phyloP scores from a whole-genome alignment of 2,113 vertebrate genomes.

The Prinia subflava region DNA sequence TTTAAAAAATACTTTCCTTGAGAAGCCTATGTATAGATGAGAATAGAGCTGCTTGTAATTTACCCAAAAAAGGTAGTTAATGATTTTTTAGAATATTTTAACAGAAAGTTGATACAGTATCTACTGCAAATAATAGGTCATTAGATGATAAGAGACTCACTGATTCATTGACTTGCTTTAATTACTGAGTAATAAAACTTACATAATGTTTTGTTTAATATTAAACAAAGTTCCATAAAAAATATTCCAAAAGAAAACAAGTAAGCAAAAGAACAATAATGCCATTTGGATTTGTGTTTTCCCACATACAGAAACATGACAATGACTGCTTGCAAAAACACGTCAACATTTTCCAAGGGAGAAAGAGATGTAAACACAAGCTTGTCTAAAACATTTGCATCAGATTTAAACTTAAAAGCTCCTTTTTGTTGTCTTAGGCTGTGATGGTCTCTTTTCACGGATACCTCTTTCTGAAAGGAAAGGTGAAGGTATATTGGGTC shows the following conservation, averaged over 20 bases:
- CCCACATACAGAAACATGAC: not conserved
- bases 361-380: not conserved
- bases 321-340: not conserved
- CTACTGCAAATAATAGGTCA: conserved; percentile 13
- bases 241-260: not conserved
- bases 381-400: not conserved
- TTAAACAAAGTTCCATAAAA: not conserved
- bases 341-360: not conserved
- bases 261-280: not conserved
- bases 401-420: not conserved
- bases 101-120: not conserved
- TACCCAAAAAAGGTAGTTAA: not conserved
- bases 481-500: not conserved
- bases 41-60: not conserved
- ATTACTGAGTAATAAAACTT: conserved; percentile 1
- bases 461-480: not conserved
- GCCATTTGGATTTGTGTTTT: not conserved
- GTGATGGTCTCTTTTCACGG: fast-evolving
- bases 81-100: not conserved
- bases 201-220: not conserved
- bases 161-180: not conserved
- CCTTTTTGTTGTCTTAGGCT: not conserved
- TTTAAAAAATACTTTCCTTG: not conserved
- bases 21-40: not conserved
- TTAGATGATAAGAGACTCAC: not conserved